These are phyloP conservation scores for Argynnis bischoffii DNA, from an alignment of 2,888 invertebrate species.

Conservation along the genomic window DNA sequence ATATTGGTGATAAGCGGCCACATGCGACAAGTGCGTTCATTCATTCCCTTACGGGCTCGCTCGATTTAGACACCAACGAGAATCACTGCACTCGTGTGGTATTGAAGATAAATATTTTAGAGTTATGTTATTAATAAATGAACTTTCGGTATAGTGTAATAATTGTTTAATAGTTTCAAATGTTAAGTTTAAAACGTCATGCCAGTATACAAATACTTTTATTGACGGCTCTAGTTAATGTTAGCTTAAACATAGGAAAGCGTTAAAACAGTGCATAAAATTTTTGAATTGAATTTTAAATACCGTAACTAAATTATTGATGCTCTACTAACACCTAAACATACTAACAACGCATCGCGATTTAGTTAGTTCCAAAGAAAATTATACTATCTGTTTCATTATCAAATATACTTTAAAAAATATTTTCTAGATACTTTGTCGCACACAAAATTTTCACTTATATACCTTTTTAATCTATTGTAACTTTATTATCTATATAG, in stretches of 20 bases:
- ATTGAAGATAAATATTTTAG: conserved; percentile 32
- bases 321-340: conserved; percentile 4
- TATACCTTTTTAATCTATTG: too few species aligned
- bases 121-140: conserved; percentile 27
- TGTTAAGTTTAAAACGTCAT: conserved; percentile 2
- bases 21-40: conserved; percentile 67
- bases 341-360: neutral
- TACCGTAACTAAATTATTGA: conserved; percentile 29
- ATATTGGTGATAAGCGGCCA: conserved; percentile 48
- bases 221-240: neutral
- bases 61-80: conserved; percentile 46
- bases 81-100: conserved; percentile 31
- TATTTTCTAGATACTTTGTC: too few species aligned
- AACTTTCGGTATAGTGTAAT: conserved; percentile 17
- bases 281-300: conserved; percentile 36
- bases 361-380: neutral
- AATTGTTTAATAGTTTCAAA: conserved; percentile 6
- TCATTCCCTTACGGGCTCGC: conserved; percentile 52
- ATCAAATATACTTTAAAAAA: too few species aligned
- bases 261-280: conserved; percentile 38
- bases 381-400: neutral
- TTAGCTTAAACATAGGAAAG: conserved; percentile 37
- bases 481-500: too few species aligned
- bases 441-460: too few species aligned
- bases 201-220: conserved; percentile 14